Evolutionary conservation across 2,888 invertebrate species (phyloP).

Genomic region (Clepsis dumicolana): DNA sequence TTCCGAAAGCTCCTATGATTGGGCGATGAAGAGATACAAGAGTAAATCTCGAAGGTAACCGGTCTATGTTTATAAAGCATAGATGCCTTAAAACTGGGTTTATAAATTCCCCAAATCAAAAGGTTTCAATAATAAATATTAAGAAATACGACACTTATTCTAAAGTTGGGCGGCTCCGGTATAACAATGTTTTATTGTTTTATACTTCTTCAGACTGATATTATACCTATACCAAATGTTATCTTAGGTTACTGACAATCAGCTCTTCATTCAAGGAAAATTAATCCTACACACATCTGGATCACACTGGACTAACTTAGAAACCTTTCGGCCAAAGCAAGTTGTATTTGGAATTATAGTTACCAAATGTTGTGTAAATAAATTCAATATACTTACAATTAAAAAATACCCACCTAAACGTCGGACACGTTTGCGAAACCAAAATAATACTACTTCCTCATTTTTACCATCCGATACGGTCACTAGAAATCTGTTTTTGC

Average conservation of each 20-base stretch:
- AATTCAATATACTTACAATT: too few species aligned
- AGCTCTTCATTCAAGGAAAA: too few species aligned
- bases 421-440: neutral
- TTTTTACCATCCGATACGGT: constrained; percentile 5
- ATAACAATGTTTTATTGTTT: neutral
- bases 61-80: neutral
- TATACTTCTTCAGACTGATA: neutral
- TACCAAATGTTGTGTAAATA: too few species aligned
- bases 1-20: neutral
- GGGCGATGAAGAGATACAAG: neutral
- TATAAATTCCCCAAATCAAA: neutral
- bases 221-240: too few species aligned
- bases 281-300: too few species aligned
- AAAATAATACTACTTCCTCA: constrained; percentile 3
- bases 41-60: neutral
- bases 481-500: constrained; percentile 7
- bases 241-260: too few species aligned
- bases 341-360: too few species aligned
- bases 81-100: neutral
- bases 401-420: too few species aligned
- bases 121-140: neutral
- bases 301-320: too few species aligned
- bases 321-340: too few species aligned
- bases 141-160: neutral
- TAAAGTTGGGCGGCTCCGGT: neutral